These are phyloP conservation scores for Neomorphus geoffroyi DNA, from an alignment of 2,797 vertebrate genomes.

Conservation along the genomic window DNA sequence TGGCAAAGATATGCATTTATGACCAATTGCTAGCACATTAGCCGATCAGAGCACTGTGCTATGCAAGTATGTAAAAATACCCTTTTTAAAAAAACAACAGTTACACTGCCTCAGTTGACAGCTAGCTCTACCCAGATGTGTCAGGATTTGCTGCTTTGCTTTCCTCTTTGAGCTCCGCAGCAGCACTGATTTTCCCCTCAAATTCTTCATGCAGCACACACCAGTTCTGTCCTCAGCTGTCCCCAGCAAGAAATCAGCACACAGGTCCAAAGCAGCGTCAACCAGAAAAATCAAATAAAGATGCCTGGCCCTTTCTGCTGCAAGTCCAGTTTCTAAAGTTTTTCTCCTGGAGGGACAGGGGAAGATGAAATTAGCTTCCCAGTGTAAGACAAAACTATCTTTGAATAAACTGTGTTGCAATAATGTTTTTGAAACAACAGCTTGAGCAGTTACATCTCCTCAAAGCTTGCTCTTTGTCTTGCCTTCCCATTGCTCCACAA, in stretches of 20 bases:
- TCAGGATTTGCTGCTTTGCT: not conserved
- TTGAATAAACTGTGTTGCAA: slow-evolving; percentile 17
- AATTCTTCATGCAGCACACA: not conserved
- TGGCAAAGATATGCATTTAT: not conserved
- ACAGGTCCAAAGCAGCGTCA: not conserved
- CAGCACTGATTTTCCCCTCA: not conserved
- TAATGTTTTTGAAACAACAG: not conserved
- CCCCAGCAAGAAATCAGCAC: not conserved
- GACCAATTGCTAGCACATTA: not conserved
- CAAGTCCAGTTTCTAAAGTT: slow-evolving; percentile 5
- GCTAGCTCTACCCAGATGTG: not conserved
- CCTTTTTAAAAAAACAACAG: too few relatives aligned
- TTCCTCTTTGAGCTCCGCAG: not conserved
- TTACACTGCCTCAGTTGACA: not conserved
- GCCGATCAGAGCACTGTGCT: not conserved
- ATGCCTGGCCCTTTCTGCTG: not conserved
- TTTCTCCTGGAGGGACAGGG: not conserved
- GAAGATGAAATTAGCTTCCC: not conserved
- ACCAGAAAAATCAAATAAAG: not conserved
- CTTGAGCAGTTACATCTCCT: not conserved
- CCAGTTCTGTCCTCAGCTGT: not conserved
- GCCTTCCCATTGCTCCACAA: not conserved
- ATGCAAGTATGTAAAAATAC: not conserved
- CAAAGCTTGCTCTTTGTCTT: not conserved
- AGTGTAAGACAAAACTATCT: slow-evolving; percentile 11